These are phyloP conservation scores for Diogma glabrata DNA, from an alignment of 2,888 invertebrate genomes.

Conservation along the genomic window DNA sequence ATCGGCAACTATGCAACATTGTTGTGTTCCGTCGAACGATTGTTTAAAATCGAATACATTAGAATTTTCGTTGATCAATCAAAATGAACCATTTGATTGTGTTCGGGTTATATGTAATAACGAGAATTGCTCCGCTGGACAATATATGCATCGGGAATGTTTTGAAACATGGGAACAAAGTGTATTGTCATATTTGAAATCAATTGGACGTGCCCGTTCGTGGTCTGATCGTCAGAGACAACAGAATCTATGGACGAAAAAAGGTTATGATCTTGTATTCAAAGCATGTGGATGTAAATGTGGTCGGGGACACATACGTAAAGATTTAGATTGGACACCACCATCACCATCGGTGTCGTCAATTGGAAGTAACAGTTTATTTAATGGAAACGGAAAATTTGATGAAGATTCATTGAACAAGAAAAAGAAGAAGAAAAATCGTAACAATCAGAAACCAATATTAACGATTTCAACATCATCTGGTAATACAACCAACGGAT, in stretches of 20 bases:
- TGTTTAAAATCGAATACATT: slow-evolving; percentile 52
- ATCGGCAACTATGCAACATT: slow-evolving; percentile 38
- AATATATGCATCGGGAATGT: slow-evolving; percentile 93
- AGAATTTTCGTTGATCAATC: slow-evolving; percentile 43
- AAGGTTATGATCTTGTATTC: slow-evolving; percentile 91
- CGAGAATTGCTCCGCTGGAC: slow-evolving; percentile 76
- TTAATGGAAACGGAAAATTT: slow-evolving; percentile 23
- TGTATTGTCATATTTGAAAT: slow-evolving; percentile 77
- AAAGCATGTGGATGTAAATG: slow-evolving; percentile 93
- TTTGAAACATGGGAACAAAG: slow-evolving; percentile 90
- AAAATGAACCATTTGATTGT: slow-evolving; percentile 64
- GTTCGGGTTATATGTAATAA: slow-evolving; percentile 91
- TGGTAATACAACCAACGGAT: slow-evolving; percentile 30
- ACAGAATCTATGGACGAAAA: slow-evolving; percentile 96
- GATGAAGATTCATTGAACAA: slow-evolving; percentile 45
- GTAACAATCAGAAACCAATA: slow-evolving; percentile 49
- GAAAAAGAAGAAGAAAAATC: slow-evolving; percentile 57
- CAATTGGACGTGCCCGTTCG: slow-evolving; percentile 80
- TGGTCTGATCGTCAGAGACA: slow-evolving; percentile 92
- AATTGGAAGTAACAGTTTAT: slow-evolving; percentile 29
- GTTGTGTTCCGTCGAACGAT: slow-evolving; percentile 73
- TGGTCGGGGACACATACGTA: slow-evolving; percentile 83
- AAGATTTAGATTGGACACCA: slow-evolving; percentile 86
- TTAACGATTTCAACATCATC: slow-evolving; percentile 43
- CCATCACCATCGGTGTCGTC: slow-evolving; percentile 45